Percentiles rank a stretch among this genome's conserved stretches.
phyloP scores from a whole-genome alignment of 1,140 invertebrate genomes.

The Bombus confusus region DNA sequence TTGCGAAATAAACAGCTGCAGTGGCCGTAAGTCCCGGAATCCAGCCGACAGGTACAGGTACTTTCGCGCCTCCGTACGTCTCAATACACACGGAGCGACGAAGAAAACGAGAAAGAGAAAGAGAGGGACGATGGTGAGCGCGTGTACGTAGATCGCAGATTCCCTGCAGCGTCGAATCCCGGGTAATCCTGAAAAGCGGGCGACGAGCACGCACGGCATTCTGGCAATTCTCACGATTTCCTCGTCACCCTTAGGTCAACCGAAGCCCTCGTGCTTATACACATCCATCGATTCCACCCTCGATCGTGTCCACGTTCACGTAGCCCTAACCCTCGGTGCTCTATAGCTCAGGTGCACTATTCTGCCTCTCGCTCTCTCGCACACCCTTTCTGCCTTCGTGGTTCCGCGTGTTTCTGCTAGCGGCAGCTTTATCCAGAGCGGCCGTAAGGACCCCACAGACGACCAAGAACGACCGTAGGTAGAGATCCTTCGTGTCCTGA shows the following conservation, averaged over 20 bases:
- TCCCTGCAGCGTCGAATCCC: conserved; percentile 57
- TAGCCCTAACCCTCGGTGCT: background rate
- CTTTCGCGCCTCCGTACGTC: conserved; percentile 13
- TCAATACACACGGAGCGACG: background rate
- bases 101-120: background rate
- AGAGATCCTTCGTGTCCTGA: background rate
- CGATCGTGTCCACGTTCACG: conserved; percentile 33
- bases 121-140: too few species aligned
- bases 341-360: conserved; percentile 47
- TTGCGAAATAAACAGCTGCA: conserved; percentile 30
- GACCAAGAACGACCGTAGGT: conserved; percentile 17
- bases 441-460: conserved; percentile 14
- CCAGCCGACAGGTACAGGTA: conserved; percentile 51
- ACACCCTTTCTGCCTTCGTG: background rate
- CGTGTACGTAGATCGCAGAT: conserved; percentile 57
- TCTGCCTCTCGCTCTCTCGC: background rate
- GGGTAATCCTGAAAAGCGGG: conserved; percentile 68
- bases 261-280: conserved; percentile 33
- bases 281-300: conserved; percentile 29
- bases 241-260: conserved; percentile 41
- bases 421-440: conserved; percentile 36
- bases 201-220: conserved; percentile 71
- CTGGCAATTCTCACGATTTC: conserved; percentile 74
- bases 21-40: conserved; percentile 20
- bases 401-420: conserved; percentile 1